Evolutionary conservation across 30 jellyfish, hydroid and myxozoan species (phyloP), one percentile per base, ranked within the genome.

Genomic region (Chironex yamaguchii): DNA sequence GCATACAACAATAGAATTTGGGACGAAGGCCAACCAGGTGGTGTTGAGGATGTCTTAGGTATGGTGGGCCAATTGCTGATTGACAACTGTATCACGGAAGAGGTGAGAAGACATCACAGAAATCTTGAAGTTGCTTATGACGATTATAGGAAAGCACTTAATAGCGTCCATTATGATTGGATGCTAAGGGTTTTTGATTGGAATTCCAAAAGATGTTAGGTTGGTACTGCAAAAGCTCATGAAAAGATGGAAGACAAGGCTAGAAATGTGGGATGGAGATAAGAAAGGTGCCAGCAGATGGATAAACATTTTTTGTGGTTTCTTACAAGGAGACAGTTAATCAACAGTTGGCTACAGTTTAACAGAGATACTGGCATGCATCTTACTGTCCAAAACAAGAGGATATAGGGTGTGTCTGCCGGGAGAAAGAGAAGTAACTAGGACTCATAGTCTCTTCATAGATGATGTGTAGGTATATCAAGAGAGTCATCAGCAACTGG

Each of bases 291-390:
- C 29, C 28, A 71, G 85, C 34, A 71, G 85, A 71, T 71, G 85
- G 85, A 71, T 71, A 34, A 13, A 42, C 42, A 71, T 71, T n/a
- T 29, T 26, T 6, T 71, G 85, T 34, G 85, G 85, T 24, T 34
- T 71, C 67, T 34, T 71, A 17, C 70, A 71, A 49, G 85, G 85
- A 71, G 85, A 71, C 67, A 71, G 85, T 42, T 71, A 71, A 36
- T 71, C 85, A 9, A 67, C 76, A 20, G 76, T 34, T 36, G 85
- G 85, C 20, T 71, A 33, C 31, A 25, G 70, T 71, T n/a, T 71
- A n/a, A 71, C 84, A 1, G 84, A 70, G 36, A 31, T 69, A 28
- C 83, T n/a, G n/a, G n/a, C n/a, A n/a, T n/a, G n/a, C n/a, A n/a
- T n/a, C n/a, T n/a, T n/a, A n/a, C n/a, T n/a, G n/a, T n/a, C n/a